Percentiles rank a stretch among this genome's conserved stretches.
These are phyloP conservation scores for Drosophila suboccidentalis DNA, from an alignment of 2,888 invertebrate species.

Conservation along the genomic window DNA sequence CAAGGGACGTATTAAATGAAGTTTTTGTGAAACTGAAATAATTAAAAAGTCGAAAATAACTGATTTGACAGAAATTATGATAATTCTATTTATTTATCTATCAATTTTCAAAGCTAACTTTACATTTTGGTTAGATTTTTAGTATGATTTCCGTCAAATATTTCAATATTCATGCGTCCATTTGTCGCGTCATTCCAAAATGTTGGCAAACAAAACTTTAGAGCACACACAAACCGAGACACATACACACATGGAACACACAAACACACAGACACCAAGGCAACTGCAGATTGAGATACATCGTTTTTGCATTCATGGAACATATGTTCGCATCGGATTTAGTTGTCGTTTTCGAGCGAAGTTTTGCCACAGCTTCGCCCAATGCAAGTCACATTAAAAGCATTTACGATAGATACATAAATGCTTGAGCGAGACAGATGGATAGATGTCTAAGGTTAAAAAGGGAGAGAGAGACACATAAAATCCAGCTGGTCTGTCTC, in stretches of 20 bases:
- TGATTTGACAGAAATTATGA: background rate
- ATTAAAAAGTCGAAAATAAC: background rate
- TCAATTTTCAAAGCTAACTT: background rate
- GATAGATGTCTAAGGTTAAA: background rate
- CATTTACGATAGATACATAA: slow-evolving; percentile 47
- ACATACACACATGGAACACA: slow-evolving; percentile 5
- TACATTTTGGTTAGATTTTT: background rate
- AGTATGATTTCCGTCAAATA: slow-evolving; percentile 15
- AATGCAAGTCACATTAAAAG: slow-evolving; percentile 66
- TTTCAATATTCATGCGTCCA: slow-evolving; percentile 34
- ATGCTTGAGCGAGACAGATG: slow-evolving; percentile 1
- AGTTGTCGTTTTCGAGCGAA: slow-evolving; percentile 62
- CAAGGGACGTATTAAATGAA: background rate
- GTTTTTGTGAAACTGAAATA: background rate
- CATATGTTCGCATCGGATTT: slow-evolving; percentile 65
- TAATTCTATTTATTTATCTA: too few species aligned
- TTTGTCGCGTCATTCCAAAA: slow-evolving; percentile 30
- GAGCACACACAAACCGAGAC: slow-evolving; percentile 33
- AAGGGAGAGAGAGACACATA: background rate
- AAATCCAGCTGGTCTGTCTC: slow-evolving; percentile 29
- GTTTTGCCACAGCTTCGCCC: slow-evolving; percentile 54
- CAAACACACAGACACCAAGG: slow-evolving; percentile 19
- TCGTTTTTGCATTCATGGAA: slow-evolving; percentile 70
- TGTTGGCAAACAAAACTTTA: slow-evolving; percentile 49
- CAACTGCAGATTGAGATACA: slow-evolving; percentile 56